Conservation (phyloP, 92 coral and sea anemone genomes). For the Blastomussa wellsi region DNA sequence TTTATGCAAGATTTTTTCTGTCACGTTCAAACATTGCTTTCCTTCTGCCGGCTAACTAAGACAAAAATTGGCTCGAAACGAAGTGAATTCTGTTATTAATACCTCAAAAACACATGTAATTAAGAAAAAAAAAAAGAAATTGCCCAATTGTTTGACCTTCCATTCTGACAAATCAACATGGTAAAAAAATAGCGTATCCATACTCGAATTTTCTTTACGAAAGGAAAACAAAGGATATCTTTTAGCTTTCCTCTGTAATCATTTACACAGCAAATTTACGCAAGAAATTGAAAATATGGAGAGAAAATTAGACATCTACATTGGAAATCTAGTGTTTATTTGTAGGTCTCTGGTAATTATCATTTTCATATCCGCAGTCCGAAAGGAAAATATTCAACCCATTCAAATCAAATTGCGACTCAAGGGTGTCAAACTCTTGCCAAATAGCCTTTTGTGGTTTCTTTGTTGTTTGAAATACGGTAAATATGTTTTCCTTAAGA, state of each 20-base stretch:
- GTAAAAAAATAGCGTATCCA: background rate
- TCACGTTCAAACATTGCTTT: background rate
- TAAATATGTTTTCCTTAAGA: background rate
- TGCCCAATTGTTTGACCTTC: background rate
- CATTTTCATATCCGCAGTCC: conserved; percentile 1
- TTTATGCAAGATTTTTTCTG: background rate
- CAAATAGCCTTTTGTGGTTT: background rate
- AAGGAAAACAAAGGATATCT: background rate
- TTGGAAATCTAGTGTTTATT: background rate
- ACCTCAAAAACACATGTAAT: background rate
- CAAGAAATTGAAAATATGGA: background rate
- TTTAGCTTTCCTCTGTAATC: background rate
- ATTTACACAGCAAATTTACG: conserved; percentile 10
- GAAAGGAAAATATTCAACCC: background rate
- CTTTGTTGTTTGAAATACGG: background rate
- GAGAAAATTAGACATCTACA: background rate
- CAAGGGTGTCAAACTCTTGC: background rate
- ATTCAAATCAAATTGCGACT: background rate
- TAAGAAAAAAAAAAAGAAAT: background rate
- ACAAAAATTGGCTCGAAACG: background rate
- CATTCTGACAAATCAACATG: background rate
- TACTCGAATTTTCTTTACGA: background rate
- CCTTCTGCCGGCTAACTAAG: background rate
- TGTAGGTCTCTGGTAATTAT: background rate
- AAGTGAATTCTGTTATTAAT: background rate